Base-by-base conservation (phyloP, 2,113 vertebrate species). In the Caracal caracal region DNA sequence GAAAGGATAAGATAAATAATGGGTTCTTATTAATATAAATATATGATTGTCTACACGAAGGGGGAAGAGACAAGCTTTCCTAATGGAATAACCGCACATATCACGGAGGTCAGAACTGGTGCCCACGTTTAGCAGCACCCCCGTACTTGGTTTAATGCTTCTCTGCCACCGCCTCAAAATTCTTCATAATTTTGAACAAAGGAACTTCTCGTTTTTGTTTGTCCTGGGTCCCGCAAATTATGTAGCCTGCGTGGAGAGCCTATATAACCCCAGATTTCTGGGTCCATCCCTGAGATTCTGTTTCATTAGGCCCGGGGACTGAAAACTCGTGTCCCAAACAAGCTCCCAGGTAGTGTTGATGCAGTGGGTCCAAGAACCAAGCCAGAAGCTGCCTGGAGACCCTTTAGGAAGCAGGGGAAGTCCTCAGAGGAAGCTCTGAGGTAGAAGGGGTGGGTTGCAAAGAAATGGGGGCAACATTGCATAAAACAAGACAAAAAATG, bases 401-500 rank as follows among this genome's bases (percentile, higher is more conserved):
- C 43, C 28, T 51, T 79, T 16, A 11, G 10, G 3, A 28, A 66
- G 22, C n/a, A 53, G 4, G 3, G n/a, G 15, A 53, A 66, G 26
- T 19, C 10, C 12, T 22, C 33, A 61, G 33, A 35, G 43, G 30
- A 49, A 68, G 28, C 22, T 26, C 47, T 22, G 15, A 24, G 19
- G 30, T 26, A 24, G 17, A 53, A 85, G 63, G 85, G 30, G 71
- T 19, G 13, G 10, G 6, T 12, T 19, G 43, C 40, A 51, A 24
- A n/a, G 10, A 33, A 15, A 10, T 0, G 15, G 10, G 8, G 6
- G 3, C 13, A 26, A 10, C 5, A 0, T 30, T 12, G 9, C 8
- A 3, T 15, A n/a, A 70, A 15, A 30, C 10, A 10, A 65, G 66
- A 15, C 16, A 35, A 13, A 65, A 19, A 17, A 49, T 19, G 33